These are phyloP conservation scores for Chiropotes sagulatus DNA, from an alignment of 2,797 vertebrate species.

Conservation along the genomic window DNA sequence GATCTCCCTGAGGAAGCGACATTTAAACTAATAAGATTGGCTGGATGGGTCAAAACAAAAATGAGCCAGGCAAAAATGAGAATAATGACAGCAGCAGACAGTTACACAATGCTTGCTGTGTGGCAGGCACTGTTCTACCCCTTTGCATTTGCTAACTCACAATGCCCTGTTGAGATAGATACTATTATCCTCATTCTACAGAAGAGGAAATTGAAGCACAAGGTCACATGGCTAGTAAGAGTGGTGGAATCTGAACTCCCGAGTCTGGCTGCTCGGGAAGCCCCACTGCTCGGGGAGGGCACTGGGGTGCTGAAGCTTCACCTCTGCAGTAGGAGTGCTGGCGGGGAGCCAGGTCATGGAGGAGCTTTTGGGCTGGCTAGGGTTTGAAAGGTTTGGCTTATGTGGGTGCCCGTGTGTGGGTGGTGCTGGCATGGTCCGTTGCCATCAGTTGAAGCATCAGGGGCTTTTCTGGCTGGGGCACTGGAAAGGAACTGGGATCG, in stretches of 20 bases:
- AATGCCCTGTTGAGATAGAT: neutral
- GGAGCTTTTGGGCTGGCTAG: neutral
- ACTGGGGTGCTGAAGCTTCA: neutral
- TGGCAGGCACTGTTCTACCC: neutral
- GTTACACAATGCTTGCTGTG: neutral
- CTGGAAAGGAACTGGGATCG: neutral
- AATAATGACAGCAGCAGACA: neutral
- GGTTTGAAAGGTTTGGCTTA: neutral
- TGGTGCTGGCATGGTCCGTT: neutral
- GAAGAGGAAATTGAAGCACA: neutral
- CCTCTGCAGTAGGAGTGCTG: neutral
- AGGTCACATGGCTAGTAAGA: neutral
- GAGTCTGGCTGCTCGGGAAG: neutral
- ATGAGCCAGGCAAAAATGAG: neutral
- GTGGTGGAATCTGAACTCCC: neutral
- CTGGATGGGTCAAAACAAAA: neutral
- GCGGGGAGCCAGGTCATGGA: accelerated
- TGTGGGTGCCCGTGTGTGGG: neutral
- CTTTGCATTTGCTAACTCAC: neutral
- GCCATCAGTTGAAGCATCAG: neutral
- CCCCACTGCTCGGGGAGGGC: neutral
- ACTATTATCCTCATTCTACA: neutral
- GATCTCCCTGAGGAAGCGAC: neutral
- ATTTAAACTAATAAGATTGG: neutral
- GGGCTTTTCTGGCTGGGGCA: neutral